Base-by-base conservation (phyloP, 2,888 invertebrate species). In the Ashinkailepas kermadecensis region DNA sequence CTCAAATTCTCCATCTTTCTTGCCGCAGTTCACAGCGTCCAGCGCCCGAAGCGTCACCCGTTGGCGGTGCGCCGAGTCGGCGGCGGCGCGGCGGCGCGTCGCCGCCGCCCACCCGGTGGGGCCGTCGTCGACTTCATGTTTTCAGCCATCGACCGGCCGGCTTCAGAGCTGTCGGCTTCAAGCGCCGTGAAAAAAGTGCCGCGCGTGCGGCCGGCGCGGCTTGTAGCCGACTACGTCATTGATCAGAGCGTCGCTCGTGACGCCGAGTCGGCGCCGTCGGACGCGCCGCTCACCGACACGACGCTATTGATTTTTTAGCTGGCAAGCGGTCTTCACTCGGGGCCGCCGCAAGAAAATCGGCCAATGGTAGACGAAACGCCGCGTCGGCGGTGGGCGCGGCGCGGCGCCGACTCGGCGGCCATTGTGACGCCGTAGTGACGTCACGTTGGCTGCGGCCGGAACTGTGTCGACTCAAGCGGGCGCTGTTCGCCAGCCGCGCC, bases 51-150 rank as follows among this genome's bases (percentile, higher is more conserved):
- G 64, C 39, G 39, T 39, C 39, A 39, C 39, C 39, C 39, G 39
- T 39, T 4, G 39, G 39, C 39, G 39, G 39, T 39, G 39, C 39
- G 39, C 39, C 39, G 39, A 39, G 39, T 39, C 39, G 62, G 62
- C 62, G 64, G 64, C n/a, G 64, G 21, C 64, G 64, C 64, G 18
- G n/a, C 18, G 54, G 81, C 81, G 23, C 82, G 81, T 39, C 39
- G 39, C 39, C 39, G 39, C 39, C 39, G 39, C 39, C 39, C 39
- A 39, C 39, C 39, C 39, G 39, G 39, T 39, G 39, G 39, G 39
- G 39, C 39, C 39, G 39, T 4, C 39, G 39, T 39, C 39, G 23
- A 25, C 67, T 12, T 10, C 70, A 70, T 70, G 70, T 39, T 70
- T 70, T 70, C 25, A 62, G 70, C 70, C 70, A 39, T 70, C 70